phyloP scores from a whole-genome alignment of 2,113 vertebrate genomes.

The Hippocampus guttulatus region DNA sequence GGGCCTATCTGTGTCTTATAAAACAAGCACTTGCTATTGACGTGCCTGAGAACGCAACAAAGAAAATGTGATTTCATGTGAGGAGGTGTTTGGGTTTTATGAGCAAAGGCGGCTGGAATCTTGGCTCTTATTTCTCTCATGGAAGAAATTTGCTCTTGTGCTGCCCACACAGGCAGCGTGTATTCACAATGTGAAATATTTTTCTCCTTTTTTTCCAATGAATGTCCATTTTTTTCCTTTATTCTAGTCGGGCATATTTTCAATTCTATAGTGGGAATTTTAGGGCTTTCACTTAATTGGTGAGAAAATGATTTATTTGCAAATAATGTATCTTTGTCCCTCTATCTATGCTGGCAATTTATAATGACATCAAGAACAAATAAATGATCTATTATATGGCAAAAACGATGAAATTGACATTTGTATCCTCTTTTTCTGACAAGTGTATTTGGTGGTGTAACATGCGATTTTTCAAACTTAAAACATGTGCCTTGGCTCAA shows the following conservation, averaged over 20 bases:
- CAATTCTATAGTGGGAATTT: not conserved
- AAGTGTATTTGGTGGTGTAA: no score
- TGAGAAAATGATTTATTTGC: no score
- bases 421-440: no score
- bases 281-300: not conserved
- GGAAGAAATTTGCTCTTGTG: slow-evolving; percentile 38
- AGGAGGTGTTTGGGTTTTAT: slow-evolving; percentile 28
- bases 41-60: slow-evolving; percentile 3
- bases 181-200: not conserved
- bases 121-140: slow-evolving; percentile 25
- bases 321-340: no score
- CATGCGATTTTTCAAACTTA: no score
- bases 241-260: no score
- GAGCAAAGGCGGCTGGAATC: slow-evolving; percentile 19
- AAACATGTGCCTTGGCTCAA: no score
- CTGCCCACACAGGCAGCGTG: slow-evolving; percentile 25
- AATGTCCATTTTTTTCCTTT: not conserved
- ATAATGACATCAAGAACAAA: no score
- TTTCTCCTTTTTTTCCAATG: not conserved
- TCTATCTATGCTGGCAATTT: no score
- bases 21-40: not conserved
- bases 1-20: not conserved
- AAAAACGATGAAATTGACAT: no score
- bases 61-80: slow-evolving; percentile 14
- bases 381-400: no score